These are phyloP conservation scores for Scaptomyza tumidula DNA, from an alignment of 2,888 invertebrate species.

Conservation along the genomic window DNA sequence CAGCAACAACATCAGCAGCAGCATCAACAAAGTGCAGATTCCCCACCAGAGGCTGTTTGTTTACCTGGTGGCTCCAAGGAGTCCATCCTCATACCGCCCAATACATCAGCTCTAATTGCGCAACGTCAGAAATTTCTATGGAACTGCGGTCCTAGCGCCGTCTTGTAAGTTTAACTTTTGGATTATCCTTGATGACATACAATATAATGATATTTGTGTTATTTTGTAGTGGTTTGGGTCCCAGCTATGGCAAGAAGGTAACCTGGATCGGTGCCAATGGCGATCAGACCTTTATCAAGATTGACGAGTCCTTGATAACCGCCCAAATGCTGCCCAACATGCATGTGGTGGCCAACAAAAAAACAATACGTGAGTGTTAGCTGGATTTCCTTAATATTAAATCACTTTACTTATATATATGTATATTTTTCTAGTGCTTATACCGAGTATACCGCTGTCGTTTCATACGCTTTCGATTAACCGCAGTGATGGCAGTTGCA, in stretches of 20 bases:
- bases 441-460: slow-evolving; percentile 91
- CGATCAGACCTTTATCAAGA: slow-evolving; percentile 96
- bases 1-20: slow-evolving; percentile 13
- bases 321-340: slow-evolving; percentile 94
- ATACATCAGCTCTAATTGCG: slow-evolving; percentile 69
- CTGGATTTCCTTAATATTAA: no score
- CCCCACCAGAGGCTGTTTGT: slow-evolving; percentile 42
- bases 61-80: slow-evolving; percentile 76
- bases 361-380: slow-evolving; percentile 89
- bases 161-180: slow-evolving; percentile 76
- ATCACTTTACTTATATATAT: background rate
- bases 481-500: slow-evolving; percentile 94
- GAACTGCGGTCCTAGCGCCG: slow-evolving; percentile 84
- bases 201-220: background rate
- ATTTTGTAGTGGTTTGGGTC: slow-evolving; percentile 87
- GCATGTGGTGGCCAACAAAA: slow-evolving; percentile 94
- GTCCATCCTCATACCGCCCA: slow-evolving; percentile 60
- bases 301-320: slow-evolving; percentile 96
- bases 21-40: slow-evolving; percentile 26
- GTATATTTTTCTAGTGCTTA: slow-evolving; percentile 87
- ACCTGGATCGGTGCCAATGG: slow-evolving; percentile 98
- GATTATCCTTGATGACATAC: background rate
- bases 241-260: slow-evolving; percentile 93
- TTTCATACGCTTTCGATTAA: slow-evolving; percentile 96
- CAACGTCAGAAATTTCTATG: slow-evolving; percentile 84